Evolutionary conservation across 2,797 vertebrate species (phyloP), one percentile per base, ranked within the genome.

Genomic region (Champsocephalus esox): DNA sequence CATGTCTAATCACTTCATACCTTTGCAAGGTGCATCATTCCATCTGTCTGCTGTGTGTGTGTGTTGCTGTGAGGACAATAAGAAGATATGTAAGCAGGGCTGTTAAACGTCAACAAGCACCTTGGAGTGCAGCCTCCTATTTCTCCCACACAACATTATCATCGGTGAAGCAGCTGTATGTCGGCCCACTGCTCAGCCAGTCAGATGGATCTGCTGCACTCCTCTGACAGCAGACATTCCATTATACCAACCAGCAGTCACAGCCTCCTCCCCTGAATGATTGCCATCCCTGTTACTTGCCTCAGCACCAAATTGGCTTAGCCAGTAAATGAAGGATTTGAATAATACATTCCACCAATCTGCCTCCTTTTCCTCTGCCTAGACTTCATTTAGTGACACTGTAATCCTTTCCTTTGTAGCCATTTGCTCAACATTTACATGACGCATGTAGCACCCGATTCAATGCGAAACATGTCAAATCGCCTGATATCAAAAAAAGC

Each of bases 231-330:
- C 88, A 91, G 84, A 92, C 87, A 90, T 93, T 91, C 86, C 88
- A 94, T 92, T 92, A 92, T 85, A 89, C 88, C 85, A 89, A 84
- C 85, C 87, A 80, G 81, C 90, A 87, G 82, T 85, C 89, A 82
- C 80, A 55, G 78, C 88, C 83, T 89, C 89, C 84, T 87, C 75
- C 82, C 76, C 78, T 89, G 89, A 93, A 91, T 94, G 92, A 92
- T 89, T 91, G 91, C 87, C 79, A 70, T 65, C 78, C 71, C 76
- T 69, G 81, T 82, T 81, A 84, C 84, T 90, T 85, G 86, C 89
- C 87, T 91, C 89, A 83, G 88, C 87, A 92, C 75, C 91, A 94
- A 95, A 95, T 91, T 94, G 93, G 92, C 92, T 94, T 92, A 94
- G 90, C 87, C 86, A 89, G 89, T 91, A 93, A 95, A 93, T 92